phyloP scores from a whole-genome alignment of 1,140 invertebrate genomes.

The Cryptotermes secundus region DNA sequence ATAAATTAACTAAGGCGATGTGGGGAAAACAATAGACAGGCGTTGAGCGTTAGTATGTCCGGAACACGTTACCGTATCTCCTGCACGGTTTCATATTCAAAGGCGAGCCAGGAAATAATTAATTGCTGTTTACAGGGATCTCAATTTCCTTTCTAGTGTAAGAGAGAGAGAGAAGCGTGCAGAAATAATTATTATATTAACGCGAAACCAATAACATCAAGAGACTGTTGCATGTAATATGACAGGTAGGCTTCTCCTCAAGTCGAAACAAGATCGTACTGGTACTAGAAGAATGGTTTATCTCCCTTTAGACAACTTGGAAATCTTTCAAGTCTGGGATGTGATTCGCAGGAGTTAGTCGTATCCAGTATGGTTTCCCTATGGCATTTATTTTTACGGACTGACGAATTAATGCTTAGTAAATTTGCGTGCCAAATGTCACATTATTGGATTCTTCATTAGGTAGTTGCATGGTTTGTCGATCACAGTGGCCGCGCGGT shows the following conservation, averaged over 20 bases:
- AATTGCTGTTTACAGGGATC: background rate
- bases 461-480: too few species aligned
- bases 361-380: too few species aligned
- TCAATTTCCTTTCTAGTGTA: background rate
- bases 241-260: background rate
- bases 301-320: background rate
- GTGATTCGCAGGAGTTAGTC: background rate
- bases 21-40: background rate
- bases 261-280: too few species aligned
- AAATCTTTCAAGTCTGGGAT: background rate
- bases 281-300: background rate
- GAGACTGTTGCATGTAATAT: background rate
- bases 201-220: background rate
- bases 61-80: background rate
- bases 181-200: slow-evolving; percentile 17
- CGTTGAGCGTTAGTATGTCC: background rate
- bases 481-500: too few species aligned
- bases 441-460: too few species aligned
- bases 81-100: background rate
- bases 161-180: background rate
- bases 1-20: background rate
- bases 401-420: background rate
- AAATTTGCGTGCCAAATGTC: background rate
- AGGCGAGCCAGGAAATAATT: background rate
- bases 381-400: too few species aligned